These are phyloP conservation scores for Aporrectodea caliginosa DNA, from an alignment of 1,140 invertebrate species.

Conservation along the genomic window DNA sequence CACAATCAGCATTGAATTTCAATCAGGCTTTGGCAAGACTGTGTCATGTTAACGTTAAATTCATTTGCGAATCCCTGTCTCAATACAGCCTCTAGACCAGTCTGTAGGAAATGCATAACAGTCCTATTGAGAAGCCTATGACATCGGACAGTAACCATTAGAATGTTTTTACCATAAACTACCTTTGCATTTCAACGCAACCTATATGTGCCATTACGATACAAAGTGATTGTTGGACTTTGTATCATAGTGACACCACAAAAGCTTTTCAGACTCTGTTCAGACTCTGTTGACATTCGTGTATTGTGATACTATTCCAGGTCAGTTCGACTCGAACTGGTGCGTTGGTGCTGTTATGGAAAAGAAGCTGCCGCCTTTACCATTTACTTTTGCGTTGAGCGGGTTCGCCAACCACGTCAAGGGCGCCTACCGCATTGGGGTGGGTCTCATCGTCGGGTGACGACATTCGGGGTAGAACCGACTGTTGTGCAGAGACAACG, in stretches of 20 bases:
- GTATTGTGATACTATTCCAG: conserved; percentile 32
- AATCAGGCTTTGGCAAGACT: too few species aligned
- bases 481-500: too few species aligned
- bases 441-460: conserved; percentile 56
- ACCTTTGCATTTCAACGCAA: neutral
- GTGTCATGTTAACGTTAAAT: too few species aligned
- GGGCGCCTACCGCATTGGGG: conserved; percentile 55
- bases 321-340: conserved; percentile 86
- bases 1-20: too few species aligned
- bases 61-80: too few species aligned
- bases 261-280: neutral
- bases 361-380: conserved; percentile 77
- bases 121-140: too few species aligned
- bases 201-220: too few species aligned
- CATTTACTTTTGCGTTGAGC: conserved; percentile 88
- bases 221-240: too few species aligned
- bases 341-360: conserved; percentile 88
- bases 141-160: neutral
- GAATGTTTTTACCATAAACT: neutral
- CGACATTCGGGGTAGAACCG: too few species aligned
- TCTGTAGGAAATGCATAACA: too few species aligned
- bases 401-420: conserved; percentile 81
- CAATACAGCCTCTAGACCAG: too few species aligned
- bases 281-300: neutral
- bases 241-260: neutral